Conservation (phyloP, 2,797 vertebrate genomes). For the Sebastes vulpes region DNA sequence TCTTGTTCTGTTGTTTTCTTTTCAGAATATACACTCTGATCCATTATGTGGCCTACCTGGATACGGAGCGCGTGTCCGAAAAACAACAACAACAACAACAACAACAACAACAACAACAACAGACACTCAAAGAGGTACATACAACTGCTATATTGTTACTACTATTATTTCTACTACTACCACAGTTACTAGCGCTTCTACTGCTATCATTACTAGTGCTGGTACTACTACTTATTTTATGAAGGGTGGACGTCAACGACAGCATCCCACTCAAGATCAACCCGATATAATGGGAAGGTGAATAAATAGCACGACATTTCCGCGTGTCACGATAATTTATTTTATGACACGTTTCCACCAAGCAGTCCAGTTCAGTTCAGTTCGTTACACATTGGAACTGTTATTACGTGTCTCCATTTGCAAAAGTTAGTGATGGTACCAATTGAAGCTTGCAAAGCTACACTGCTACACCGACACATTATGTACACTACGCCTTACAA, state of each 20-base stretch:
- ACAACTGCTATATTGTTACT: neutral
- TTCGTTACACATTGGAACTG: no score
- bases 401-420: no score
- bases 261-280: neutral
- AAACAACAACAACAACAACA: neutral
- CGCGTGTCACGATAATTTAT: no score
- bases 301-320: no score
- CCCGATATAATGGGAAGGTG: no score
- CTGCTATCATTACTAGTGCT: neutral
- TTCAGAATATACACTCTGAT: slow-evolving; percentile 67
- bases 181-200: neutral
- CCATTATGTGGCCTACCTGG: slow-evolving; percentile 65
- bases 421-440: no score
- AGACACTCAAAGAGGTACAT: slow-evolving; percentile 4
- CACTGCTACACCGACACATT: no score
- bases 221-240: neutral
- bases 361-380: no score
- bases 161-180: neutral
- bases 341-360: no score
- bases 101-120: neutral
- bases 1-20: neutral
- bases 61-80: slow-evolving; percentile 40
- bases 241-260: neutral
- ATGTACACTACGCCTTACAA: no score
- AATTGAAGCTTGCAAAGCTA: no score